Base-by-base conservation (phyloP, 1,140 invertebrate species). In the Pantala flavescens region DNA sequence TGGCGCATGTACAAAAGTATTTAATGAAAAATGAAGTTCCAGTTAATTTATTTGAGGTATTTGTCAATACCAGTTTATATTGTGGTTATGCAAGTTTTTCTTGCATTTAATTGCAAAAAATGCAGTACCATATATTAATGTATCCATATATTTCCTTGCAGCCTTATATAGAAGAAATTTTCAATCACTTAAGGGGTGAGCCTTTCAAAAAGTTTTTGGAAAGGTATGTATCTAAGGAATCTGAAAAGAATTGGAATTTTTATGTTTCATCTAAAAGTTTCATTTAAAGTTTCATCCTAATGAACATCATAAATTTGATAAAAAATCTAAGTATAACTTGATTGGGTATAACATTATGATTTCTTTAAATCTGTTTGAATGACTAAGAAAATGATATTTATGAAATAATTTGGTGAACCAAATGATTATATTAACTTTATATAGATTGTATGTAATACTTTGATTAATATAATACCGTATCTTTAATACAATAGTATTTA, bases 111-210 rank as follows among this genome's bases (percentile, higher is more conserved):
- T 49, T 16, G 43, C 16, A 9, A 49, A 49, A n/a, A n/a, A 36
- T 36, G 2, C 7, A 70, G 63, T 70, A 23, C 63, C 63, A 70
- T 23, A 70, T 21, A 23, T 70, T 5, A 70, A 70, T 36, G 42
- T 76, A 79, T 77, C 80, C 73, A 80, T 77, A 5, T 36, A 36
- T 36, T 36, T 36, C 3, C 81, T 89, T 88, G 73, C 84, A 98
- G 94, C 95, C 96, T 79, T 98, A 99, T 85, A 98, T 99, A 85
- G 94, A 98, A 86, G 98, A 99, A 89, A 99, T 99, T 83, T 98
- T 97, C 85, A 95, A 94, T 84, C 94, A 96, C 83, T 88, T 99
- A 83, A 89, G 96, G 83, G 96, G 95, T 74, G 93, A 97, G 84
- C 93, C 98, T 75, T 99, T 99, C 88, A 93, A 93, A 86, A 94